phyloP scores from a whole-genome alignment of 2,113 vertebrate genomes.

The Gnathochromis pfefferi region DNA sequence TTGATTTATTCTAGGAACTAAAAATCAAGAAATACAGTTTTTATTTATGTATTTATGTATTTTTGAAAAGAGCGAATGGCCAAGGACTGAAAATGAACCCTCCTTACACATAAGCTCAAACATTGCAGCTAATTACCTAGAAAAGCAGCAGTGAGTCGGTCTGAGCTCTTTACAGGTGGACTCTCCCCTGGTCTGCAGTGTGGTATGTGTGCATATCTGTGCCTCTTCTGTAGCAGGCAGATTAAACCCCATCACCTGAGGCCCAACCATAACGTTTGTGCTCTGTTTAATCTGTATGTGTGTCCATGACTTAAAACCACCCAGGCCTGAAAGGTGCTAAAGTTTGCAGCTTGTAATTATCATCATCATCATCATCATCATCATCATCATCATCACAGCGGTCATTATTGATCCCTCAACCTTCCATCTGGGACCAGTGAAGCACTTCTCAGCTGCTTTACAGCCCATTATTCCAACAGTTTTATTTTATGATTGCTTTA shows the following conservation, averaged over 20 bases:
- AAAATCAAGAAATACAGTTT: not conserved
- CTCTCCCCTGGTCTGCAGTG: not conserved
- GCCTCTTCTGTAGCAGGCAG: not conserved
- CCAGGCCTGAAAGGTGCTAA: not conserved
- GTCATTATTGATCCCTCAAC: constrained; percentile 2
- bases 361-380: not conserved
- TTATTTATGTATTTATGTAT: not conserved
- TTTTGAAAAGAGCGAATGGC: not conserved
- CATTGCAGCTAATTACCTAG: not conserved
- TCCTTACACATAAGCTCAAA: not conserved
- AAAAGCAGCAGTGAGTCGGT: not conserved
- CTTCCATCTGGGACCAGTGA: not conserved
- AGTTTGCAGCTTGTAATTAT: not conserved
- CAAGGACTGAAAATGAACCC: not conserved
- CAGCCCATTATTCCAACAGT: not conserved
- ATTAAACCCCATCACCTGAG: not conserved
- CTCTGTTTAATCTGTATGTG: not conserved
- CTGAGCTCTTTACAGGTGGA: not conserved
- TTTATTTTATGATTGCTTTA: constrained; percentile 15
- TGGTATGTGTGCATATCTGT: not conserved
- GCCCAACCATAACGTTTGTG: not conserved
- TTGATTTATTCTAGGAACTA: not conserved
- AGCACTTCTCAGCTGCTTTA: not conserved
- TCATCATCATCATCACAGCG: not conserved
- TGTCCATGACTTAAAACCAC: not conserved